Base-by-base conservation (phyloP, 2,888 invertebrate species). In the Erebia aethiops region DNA sequence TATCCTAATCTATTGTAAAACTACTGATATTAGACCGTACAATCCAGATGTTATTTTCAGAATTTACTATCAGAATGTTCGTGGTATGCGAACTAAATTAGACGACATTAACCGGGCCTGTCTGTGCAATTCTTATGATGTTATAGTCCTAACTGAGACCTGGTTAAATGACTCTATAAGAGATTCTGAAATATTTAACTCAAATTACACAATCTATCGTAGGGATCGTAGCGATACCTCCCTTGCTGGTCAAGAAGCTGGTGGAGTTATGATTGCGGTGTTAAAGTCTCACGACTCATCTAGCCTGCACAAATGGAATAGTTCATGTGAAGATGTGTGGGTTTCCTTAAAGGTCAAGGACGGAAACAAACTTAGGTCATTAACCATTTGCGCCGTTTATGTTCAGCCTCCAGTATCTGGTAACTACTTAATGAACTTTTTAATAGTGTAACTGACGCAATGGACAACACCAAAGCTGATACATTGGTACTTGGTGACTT, bases 21-120 rank as follows among this genome's bases (percentile, higher is more conserved):
- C 21, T 21, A 21, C 21, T 21, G 21, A 21, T 21, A 21, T 21
- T 21, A 21, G 21, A 21, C 21, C 21, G 21, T 21, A 21, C 21
- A 21, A 71, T 8, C n/a, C 26, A 52, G 14, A 52, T 35, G 16
- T 51, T 49, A 43, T n/a, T 1, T 58, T 67, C 18, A 67, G 16
- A 21, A 67, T 67, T 13, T 67, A 67, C 26, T 68, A 68, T n/a
- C 61, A 68, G n/a, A n/a, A n/a, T n/a, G n/a, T n/a, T n/a, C n/a
- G n/a, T n/a, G n/a, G n/a, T n/a, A n/a, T n/a, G n/a, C n/a, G n/a
- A n/a, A n/a, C n/a, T n/a, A n/a, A 61, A 68, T 35, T 51, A 51
- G 11, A 54, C 10, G 54, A 61, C 35, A 52, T 61, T 21, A 60
- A 41, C 52, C 16, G 52, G 18, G 68, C 60, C 10, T 41, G 16